A percentile compares a stretch with the other conserved stretches of the same genome.
Conservation (phyloP, 2,797 vertebrate genomes). For the Gallinago nigripennis region DNA sequence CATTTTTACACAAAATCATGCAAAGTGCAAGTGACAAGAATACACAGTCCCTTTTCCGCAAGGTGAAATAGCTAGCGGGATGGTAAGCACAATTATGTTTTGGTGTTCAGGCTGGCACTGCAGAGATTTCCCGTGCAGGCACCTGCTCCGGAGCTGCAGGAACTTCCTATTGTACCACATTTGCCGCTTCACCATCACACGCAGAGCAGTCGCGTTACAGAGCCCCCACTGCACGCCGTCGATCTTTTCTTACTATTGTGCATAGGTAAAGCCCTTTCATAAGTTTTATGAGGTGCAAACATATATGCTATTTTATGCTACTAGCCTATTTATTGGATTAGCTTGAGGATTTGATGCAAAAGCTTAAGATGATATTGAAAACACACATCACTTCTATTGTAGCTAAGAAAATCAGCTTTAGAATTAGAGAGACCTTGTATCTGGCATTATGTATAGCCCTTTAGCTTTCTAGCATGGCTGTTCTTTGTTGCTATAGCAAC, state of each 20-base stretch:
- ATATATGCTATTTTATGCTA: constrained; percentile 62
- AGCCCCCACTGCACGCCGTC: constrained; percentile 22
- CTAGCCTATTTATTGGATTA: constrained; percentile 76
- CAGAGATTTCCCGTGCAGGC: background rate
- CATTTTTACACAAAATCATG: background rate
- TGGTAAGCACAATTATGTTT: background rate
- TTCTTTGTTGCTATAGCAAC: constrained; percentile 88
- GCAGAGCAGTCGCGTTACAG: background rate
- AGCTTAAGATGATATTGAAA: constrained; percentile 78
- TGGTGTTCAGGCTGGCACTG: background rate
- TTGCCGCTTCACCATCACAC: background rate
- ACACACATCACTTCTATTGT: constrained; percentile 79
- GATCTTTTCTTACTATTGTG: constrained; percentile 16
- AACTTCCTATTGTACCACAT: constrained; percentile 8
- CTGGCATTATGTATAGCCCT: constrained; percentile 84
- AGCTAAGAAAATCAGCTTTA: constrained; percentile 82
- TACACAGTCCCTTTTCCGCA: background rate
- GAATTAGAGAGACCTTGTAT: constrained; percentile 82
- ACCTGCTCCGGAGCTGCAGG: background rate
- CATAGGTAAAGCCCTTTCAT: constrained; percentile 63
- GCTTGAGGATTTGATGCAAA: constrained; percentile 73
- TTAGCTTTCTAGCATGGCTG: constrained; percentile 80
- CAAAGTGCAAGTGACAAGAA: background rate
- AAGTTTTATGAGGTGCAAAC: constrained; percentile 65
- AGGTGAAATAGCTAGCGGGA: background rate